Base-by-base conservation (phyloP, 2,888 invertebrate species). In the Erebia epiphron region DNA sequence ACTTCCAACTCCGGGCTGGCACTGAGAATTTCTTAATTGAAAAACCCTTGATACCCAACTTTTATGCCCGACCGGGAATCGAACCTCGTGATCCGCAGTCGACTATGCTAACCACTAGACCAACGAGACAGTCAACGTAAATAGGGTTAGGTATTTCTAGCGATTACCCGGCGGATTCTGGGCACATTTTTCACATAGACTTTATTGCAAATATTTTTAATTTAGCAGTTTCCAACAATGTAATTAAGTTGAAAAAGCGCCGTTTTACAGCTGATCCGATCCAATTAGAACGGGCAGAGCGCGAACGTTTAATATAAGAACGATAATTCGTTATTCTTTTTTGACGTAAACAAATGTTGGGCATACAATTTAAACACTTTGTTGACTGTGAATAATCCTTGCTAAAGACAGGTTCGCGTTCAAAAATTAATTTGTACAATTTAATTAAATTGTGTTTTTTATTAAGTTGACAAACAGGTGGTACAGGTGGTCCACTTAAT, bases 241-340 rank as follows among this genome's bases (percentile, higher is more conserved):
- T 68, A 73, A 71, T 73, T 68, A 67, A 67, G 66, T 71, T 71
- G 73, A 73, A 71, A 73, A 65, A 70, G 62, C 52, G 50, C 70
- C 62, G 58, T 66, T 52, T 73, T 60, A 65, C 73, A 68, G 67
- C 58, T 58, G 56, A 65, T 65, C 73, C 62, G 54, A 73, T 73
- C 71, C 71, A 71, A 73, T 73, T 73, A 73, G 49, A 70, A 11
- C 62, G 65, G 52, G 61, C 43, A 63, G 71, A 73, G 58, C 68
- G 61, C 66, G 65, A 50, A 68, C 73, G 65, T 73, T 71, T 50
- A 68, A 73, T 66, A 68, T 70, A 68, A 66, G 46, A 43, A 41
- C 63, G 43, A 66, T 71, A 52, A 68, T 68, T 71, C 52, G 46
- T 49, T 67, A 68, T 68, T 70, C 66, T 66, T 13, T 67, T 69